A percentile compares a stretch with the other conserved stretches of the same genome.
phyloP scores from a whole-genome alignment of 2,888 invertebrate genomes.

The Hymenopus coronatus region DNA sequence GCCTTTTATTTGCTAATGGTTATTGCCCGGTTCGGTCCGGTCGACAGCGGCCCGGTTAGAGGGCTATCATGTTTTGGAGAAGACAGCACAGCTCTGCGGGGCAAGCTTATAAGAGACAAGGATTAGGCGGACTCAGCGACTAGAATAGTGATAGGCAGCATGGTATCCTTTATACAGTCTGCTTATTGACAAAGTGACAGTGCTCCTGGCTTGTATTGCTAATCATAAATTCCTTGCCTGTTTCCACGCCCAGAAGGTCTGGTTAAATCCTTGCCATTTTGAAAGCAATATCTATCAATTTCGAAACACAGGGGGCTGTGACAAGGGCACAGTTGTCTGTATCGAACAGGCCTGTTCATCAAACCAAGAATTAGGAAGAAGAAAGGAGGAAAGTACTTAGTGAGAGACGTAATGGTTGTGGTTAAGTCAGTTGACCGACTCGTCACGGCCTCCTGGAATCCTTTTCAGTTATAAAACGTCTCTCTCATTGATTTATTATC shows the following conservation, averaged over 20 bases:
- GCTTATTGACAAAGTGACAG: no score
- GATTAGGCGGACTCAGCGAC: no score
- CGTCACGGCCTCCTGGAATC: neutral
- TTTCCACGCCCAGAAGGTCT: neutral
- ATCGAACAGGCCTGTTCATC: neutral
- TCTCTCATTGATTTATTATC: neutral
- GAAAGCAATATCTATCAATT: neutral
- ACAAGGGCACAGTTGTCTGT: neutral
- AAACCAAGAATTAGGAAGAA: neutral
- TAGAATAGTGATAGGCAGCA: no score
- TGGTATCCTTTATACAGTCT: no score
- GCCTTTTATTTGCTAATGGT: no score
- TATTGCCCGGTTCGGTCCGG: no score
- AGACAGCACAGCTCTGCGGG: no score
- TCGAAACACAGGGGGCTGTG: neutral
- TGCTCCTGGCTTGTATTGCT: no score
- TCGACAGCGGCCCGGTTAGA: no score
- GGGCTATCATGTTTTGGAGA: no score
- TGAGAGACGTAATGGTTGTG: neutral
- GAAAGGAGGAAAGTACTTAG: neutral
- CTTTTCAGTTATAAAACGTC: neutral
- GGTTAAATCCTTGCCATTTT: neutral
- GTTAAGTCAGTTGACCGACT: neutral
- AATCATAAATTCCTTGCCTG: no score
- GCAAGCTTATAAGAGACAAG: no score